Evolutionary conservation across 1,140 invertebrate species (phyloP).

Genomic region (Cylas formicarius): DNA sequence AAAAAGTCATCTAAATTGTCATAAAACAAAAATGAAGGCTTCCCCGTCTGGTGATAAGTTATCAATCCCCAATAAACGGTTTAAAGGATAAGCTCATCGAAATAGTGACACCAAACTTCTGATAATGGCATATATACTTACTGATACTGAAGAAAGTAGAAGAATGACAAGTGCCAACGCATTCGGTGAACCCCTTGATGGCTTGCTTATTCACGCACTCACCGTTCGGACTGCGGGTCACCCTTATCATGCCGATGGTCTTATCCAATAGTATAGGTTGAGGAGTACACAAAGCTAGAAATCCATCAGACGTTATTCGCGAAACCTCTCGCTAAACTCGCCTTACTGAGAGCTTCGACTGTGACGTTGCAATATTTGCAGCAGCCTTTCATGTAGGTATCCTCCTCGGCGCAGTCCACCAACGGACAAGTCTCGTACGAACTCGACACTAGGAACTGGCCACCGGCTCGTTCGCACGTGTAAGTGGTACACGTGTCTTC

Average conservation of each 20-base stretch:
- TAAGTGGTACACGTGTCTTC: constrained; percentile 60
- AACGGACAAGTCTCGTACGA: constrained; percentile 53
- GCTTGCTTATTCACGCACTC: constrained; percentile 53
- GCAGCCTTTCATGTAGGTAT: constrained; percentile 55
- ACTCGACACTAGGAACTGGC: constrained; percentile 49
- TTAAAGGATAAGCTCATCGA: too few species aligned
- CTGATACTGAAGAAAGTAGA: constrained; percentile 55
- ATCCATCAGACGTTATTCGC: constrained; percentile 5
- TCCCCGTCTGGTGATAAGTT: too few species aligned
- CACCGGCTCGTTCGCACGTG: constrained; percentile 44
- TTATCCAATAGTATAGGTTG: constrained; percentile 45
- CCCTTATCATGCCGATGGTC: constrained; percentile 50
- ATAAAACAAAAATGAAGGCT: too few species aligned
- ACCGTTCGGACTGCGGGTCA: constrained; percentile 45
- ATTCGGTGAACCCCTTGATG: constrained; percentile 55
- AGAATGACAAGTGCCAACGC: constrained; percentile 58
- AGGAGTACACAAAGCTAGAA: constrained; percentile 50
- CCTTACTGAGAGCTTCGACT: constrained; percentile 42
- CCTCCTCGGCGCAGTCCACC: constrained; percentile 50
- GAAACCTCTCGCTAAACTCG: background rate
- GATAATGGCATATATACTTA: constrained; percentile 37
- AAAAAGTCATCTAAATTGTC: too few species aligned
- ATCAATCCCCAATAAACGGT: too few species aligned
- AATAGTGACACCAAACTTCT: background rate
- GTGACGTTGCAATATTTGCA: constrained; percentile 57